Conservation (phyloP, 2,888 invertebrate genomes). For the Acrobasis repandana region DNA sequence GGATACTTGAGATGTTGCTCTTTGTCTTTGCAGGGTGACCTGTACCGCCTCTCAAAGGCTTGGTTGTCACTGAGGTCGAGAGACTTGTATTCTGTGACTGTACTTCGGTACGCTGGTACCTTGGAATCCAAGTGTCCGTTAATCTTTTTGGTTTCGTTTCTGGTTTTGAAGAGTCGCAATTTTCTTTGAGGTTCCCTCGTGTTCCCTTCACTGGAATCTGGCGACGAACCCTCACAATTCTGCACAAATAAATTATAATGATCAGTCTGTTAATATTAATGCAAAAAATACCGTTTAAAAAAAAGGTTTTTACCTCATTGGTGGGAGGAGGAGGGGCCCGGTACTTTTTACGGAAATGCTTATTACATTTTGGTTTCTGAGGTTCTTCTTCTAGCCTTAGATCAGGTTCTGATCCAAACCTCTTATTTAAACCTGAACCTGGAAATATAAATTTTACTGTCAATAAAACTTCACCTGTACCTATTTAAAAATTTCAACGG, state of each 20-base stretch:
- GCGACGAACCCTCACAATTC: slow-evolving; percentile 81
- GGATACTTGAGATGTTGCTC: slow-evolving; percentile 72
- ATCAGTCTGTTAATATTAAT: background rate
- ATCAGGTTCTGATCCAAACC: slow-evolving; percentile 90
- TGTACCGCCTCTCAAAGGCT: slow-evolving; percentile 70
- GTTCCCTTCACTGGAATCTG: slow-evolving; percentile 82
- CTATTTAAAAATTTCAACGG: too few relatives aligned
- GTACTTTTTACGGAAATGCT: slow-evolving; percentile 89
- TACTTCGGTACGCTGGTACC: slow-evolving; percentile 54
- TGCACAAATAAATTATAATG: slow-evolving; percentile 36
- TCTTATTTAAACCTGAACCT: slow-evolving; percentile 72
- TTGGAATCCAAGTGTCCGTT: slow-evolving; percentile 61
- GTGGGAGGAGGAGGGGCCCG: slow-evolving; percentile 87
- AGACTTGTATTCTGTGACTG: slow-evolving; percentile 67
- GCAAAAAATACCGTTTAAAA: too few relatives aligned
- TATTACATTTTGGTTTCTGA: slow-evolving; percentile 60
- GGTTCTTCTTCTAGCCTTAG: slow-evolving; percentile 76
- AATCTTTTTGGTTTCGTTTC: slow-evolving; percentile 86
- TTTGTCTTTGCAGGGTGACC: slow-evolving; percentile 71
- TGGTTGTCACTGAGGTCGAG: slow-evolving; percentile 62
- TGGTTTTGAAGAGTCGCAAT: slow-evolving; percentile 88
- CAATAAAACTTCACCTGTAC: too few relatives aligned
- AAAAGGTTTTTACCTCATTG: slow-evolving; percentile 54
- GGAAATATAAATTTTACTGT: slow-evolving; percentile 33
- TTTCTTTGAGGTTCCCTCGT: slow-evolving; percentile 80